These are phyloP conservation scores for Cyphomyrus discorhynchus DNA, from an alignment of 2,113 vertebrate genomes.

Conservation along the genomic window DNA sequence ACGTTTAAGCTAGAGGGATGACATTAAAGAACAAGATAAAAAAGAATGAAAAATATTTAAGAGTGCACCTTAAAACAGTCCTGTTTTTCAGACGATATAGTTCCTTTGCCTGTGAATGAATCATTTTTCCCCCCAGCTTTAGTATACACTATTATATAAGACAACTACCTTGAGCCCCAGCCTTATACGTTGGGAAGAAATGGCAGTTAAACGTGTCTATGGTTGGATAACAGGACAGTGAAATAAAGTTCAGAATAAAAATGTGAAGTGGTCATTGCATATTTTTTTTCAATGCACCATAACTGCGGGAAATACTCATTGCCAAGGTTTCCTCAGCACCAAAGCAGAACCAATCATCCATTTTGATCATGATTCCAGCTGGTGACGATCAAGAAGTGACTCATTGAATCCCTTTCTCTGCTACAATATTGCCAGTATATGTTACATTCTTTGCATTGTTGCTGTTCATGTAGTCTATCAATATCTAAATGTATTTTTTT, in stretches of 20 bases:
- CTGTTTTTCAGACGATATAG: neutral
- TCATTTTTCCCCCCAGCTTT: neutral
- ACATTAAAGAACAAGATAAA: constrained; percentile 9
- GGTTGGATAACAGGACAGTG: neutral
- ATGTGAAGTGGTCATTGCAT: neutral
- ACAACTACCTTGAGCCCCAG: neutral
- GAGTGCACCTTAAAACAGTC: neutral
- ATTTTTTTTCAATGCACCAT: neutral
- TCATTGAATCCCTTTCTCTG: neutral
- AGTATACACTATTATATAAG: neutral
- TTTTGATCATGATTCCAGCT: neutral
- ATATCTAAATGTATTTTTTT: neutral
- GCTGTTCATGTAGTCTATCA: neutral
- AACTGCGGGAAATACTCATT: neutral
- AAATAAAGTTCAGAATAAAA: constrained; percentile 4
- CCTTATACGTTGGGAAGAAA: neutral
- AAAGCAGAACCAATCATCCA: neutral
- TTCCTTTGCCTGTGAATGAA: neutral
- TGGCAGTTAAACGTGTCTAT: neutral
- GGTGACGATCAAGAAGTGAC: neutral
- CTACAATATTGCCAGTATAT: neutral
- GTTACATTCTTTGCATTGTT: neutral
- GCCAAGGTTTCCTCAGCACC: neutral
- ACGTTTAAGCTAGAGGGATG: neutral
- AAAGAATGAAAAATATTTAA: neutral